phyloP scores from a whole-genome alignment of 1,140 invertebrate genomes.

The Hydropsyche tenuis region DNA sequence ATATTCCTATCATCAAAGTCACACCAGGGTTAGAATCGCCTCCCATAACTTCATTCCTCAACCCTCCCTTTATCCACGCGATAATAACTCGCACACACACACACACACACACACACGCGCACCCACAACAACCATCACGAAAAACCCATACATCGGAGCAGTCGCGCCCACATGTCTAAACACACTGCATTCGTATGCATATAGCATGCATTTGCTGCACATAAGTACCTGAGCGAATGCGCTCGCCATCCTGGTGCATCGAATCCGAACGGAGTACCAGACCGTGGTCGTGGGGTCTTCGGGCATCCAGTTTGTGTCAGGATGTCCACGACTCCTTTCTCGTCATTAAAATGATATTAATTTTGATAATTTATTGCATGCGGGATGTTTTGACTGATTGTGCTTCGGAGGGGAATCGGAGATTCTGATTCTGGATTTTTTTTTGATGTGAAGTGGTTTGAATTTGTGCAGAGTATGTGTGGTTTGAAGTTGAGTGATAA shows the following conservation, averaged over 20 bases:
- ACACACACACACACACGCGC: not conserved
- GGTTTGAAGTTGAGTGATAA: too few relatives aligned
- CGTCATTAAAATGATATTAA: conserved; percentile 2
- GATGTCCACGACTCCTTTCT: not conserved
- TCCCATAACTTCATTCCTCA: conserved; percentile 39
- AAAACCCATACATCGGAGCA: too few relatives aligned
- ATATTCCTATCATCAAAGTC: too few relatives aligned
- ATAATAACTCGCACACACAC: conserved; percentile 32
- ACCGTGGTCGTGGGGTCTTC: conserved; percentile 3
- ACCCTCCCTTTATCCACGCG: conserved; percentile 36
- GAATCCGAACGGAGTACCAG: conserved; percentile 2
- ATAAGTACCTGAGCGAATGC: too few relatives aligned
- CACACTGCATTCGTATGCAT: not conserved
- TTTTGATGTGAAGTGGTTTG: not conserved
- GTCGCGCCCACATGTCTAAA: conserved; percentile 9
- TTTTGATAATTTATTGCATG: conserved; percentile 1
- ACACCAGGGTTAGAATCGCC: conserved; percentile 28
- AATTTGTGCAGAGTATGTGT: too few relatives aligned
- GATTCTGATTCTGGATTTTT: too few relatives aligned
- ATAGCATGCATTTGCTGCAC: too few relatives aligned
- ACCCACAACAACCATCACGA: too few relatives aligned
- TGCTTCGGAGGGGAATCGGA: too few relatives aligned
- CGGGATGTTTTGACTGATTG: conserved; percentile 7
- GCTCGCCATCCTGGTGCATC: too few relatives aligned
- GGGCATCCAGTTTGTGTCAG: not conserved